phyloP scores from a whole-genome alignment of 2,113 vertebrate species.

The Takifugu flavidus region DNA sequence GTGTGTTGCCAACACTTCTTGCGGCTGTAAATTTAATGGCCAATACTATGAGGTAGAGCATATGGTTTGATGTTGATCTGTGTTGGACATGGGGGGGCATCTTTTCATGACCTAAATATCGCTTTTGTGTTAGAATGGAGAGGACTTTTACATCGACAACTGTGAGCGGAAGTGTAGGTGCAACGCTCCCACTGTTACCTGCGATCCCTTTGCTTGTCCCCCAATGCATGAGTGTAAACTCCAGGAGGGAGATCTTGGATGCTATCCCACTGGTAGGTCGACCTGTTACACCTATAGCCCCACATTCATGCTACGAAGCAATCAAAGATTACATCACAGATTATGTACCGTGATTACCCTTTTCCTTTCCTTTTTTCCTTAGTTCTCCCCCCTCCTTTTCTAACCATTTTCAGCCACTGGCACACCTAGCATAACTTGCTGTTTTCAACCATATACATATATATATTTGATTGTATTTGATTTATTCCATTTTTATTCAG shows the following conservation, averaged over 20 bases:
- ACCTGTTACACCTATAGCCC: too few species aligned
- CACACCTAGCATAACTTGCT: too few species aligned
- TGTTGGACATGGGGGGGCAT: neutral
- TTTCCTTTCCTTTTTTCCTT: too few species aligned
- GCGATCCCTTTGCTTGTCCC: conserved; percentile 58
- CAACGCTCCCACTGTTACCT: conserved; percentile 54
- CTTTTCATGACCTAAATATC: neutral
- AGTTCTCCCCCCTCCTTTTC: too few species aligned
- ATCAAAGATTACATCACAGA: too few species aligned
- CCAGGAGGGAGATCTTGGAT: conserved; percentile 69
- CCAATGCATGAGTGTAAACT: conserved; percentile 68
- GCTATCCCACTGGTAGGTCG: conserved; percentile 72
- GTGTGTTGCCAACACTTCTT: conserved; percentile 62
- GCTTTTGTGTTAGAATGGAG: conserved; percentile 61
- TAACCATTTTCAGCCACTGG: too few species aligned
- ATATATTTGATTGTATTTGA: too few species aligned
- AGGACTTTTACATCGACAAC: conserved; percentile 68
- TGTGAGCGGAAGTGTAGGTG: conserved; percentile 68
- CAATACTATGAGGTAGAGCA: conserved; percentile 73
- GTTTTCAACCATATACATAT: too few species aligned
- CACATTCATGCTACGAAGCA: too few species aligned
- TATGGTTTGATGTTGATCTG: neutral
- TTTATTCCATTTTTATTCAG: neutral
- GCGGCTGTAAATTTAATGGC: conserved; percentile 69
- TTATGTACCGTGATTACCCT: too few species aligned